These are phyloP conservation scores for Varanus komodoensis DNA, from an alignment of 2,113 vertebrate species.

Conservation along the genomic window DNA sequence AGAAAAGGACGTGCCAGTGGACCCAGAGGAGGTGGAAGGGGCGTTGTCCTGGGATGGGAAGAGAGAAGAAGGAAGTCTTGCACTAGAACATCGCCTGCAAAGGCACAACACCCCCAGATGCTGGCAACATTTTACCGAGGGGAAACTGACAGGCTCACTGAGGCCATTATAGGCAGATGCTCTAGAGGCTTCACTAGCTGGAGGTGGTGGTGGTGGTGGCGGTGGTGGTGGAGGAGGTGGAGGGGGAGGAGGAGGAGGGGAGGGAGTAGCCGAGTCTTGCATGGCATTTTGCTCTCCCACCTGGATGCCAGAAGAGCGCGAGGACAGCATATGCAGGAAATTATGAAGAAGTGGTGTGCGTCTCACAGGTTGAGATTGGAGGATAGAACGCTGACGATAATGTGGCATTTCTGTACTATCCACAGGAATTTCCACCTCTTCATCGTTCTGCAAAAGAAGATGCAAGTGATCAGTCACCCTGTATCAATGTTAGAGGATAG, in stretches of 20 bases:
- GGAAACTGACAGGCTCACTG: conserved; percentile 86
- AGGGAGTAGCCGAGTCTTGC: conserved; percentile 83
- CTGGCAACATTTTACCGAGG: conserved; percentile 91
- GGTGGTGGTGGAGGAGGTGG: conserved; percentile 72
- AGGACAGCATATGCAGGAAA: conserved; percentile 98
- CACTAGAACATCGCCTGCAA: conserved; percentile 92
- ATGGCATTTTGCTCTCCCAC: conserved; percentile 86
- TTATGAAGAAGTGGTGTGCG: conserved; percentile 98
- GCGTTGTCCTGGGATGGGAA: conserved; percentile 82
- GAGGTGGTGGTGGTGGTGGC: conserved; percentile 77
- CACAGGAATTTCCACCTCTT: conserved; percentile 95
- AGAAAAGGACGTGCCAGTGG: conserved; percentile 89
- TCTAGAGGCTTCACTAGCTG: conserved; percentile 83
- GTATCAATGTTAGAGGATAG: conserved; percentile 5
- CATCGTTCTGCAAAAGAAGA: conserved; percentile 85
- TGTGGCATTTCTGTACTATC: conserved; percentile 95
- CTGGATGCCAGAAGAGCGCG: conserved; percentile 90
- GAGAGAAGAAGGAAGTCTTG: conserved; percentile 83
- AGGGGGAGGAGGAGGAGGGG: conserved; percentile 78
- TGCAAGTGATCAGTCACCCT: conserved; percentile 29
- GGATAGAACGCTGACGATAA: conserved; percentile 93
- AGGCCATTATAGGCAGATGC: conserved; percentile 87
- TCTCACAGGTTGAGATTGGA: conserved; percentile 94
- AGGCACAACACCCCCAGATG: conserved; percentile 96
- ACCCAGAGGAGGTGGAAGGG: conserved; percentile 80